Evolutionary conservation across 2,797 vertebrate genomes (phyloP), one percentile per base, ranked within the genome.

Genomic region (Yasuhikotakia modesta): DNA sequence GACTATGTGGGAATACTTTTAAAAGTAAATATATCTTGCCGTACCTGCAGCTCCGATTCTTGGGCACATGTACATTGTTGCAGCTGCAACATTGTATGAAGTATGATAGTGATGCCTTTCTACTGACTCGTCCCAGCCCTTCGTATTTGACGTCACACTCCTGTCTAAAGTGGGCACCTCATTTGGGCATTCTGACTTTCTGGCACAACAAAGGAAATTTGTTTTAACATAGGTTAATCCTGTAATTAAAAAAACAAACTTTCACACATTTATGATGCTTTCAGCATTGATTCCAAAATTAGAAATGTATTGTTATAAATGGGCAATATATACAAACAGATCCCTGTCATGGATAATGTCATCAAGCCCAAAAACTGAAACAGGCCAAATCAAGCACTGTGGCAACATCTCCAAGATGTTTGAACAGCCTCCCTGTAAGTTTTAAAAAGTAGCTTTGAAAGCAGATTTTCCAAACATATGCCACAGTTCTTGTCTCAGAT

Each of bases 191-290:
- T 7, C 0, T 0, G 0, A 1, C 46, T 7, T 7, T 0, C n/a
- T 2, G 67, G 4, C 81, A 88, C 91, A 78, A 91, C 91, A 27
- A n/a, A n/a, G n/a, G n/a, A n/a, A n/a, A n/a, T 52, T 68, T 64
- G 50, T 78, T 82, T 12, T 8, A 19, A 21, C 35, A 22, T 60
- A 32, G 5, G 6, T 53, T 60, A 4, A 45, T 10, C 10, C 83
- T 88, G 88, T 87, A 91, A 87, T 81, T 93, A 90, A 93, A 87
- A 81, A 1, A 1, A n/a, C n/a, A n/a, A n/a, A n/a, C n/a, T n/a
- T n/a, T n/a, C 27, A 4, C 27, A 27, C 27, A 27, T 27, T 27
- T 39, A 81, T 5, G 17, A 74, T 19, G 72, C 60, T 57, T 69
- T 76, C 17, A 71, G 22, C 13, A 12, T 73, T 19, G 4, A 12